Percentiles rank a stretch among this genome's conserved stretches.
phyloP scores from a whole-genome alignment of 2,888 invertebrate species.

The Hydriomena furcata region DNA sequence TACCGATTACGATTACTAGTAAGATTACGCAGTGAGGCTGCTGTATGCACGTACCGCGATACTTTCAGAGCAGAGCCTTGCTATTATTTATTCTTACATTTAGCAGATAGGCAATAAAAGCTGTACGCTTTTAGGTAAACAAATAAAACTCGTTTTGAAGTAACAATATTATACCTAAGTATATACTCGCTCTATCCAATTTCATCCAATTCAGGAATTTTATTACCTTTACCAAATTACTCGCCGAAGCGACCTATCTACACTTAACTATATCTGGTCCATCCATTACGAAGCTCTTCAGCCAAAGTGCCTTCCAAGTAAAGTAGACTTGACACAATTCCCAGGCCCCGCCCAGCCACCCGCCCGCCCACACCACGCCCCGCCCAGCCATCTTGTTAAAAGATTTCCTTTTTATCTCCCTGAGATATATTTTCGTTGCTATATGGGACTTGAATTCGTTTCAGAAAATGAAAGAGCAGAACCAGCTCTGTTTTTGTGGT shows the following conservation, averaged over 20 bases:
- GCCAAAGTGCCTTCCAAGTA: conserved; percentile 49
- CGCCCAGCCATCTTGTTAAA: conserved; percentile 45
- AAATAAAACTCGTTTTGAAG: background rate
- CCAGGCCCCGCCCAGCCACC: conserved; percentile 51
- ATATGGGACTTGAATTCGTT: conserved; percentile 45
- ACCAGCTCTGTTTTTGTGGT: conserved; percentile 16
- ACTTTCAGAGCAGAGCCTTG: too few species aligned
- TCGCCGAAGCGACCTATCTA: conserved; percentile 23
- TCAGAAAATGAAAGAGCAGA: conserved; percentile 27
- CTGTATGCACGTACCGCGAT: too few species aligned
- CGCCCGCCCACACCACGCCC: conserved; percentile 48
- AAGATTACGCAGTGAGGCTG: too few species aligned
- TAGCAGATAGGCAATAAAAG: too few species aligned
- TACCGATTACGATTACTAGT: too few species aligned
- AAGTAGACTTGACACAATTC: conserved; percentile 67
- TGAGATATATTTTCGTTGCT: conserved; percentile 51
- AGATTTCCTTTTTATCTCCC: conserved; percentile 35
- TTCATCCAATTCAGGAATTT: conserved; percentile 27
- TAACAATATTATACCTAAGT: too few species aligned
- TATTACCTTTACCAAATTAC: conserved; percentile 34
- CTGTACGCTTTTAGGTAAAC: background rate
- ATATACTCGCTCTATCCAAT: too few species aligned
- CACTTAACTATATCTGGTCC: conserved; percentile 33
- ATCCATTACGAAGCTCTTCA: conserved; percentile 47
- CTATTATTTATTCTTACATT: too few species aligned